Percentiles rank a stretch among this genome's conserved stretches.
Evolutionary conservation across 2,113 vertebrate genomes (phyloP).

Genomic region (Motacilla alba): DNA sequence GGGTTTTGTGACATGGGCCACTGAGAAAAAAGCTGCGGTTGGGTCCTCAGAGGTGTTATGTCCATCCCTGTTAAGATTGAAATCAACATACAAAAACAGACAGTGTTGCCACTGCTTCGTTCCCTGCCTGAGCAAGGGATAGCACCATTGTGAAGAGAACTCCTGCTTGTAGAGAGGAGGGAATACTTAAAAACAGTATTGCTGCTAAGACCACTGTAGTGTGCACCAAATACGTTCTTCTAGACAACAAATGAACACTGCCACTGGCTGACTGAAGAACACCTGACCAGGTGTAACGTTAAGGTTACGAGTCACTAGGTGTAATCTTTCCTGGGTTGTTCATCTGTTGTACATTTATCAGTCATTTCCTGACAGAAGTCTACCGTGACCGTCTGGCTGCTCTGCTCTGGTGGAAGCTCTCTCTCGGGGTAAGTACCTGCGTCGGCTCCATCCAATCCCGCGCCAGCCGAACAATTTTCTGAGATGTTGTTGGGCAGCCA

Average conservation of each 20-base stretch:
- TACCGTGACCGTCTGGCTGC: conserved; percentile 93
- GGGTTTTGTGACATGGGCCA: conserved; percentile 95
- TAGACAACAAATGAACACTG: conserved; percentile 81
- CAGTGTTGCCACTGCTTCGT: conserved; percentile 80
- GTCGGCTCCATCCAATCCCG: conserved; percentile 74
- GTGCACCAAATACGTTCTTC: conserved; percentile 82
- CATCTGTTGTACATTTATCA: conserved; percentile 98
- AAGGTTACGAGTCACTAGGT: conserved; percentile 76
- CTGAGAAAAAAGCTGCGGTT: conserved; percentile 87
- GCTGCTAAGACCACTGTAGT: conserved; percentile 87
- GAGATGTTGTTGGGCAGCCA: conserved; percentile 73
- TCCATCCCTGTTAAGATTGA: conserved; percentile 88
- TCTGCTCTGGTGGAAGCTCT: conserved; percentile 80
- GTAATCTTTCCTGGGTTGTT: conserved; percentile 95
- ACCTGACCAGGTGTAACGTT: conserved; percentile 72
- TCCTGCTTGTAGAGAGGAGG: conserved; percentile 78
- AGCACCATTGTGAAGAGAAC: conserved; percentile 85
- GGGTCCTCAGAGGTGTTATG: conserved; percentile 92
- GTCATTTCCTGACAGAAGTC: conserved; percentile 99
- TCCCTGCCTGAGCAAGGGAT: conserved; percentile 82
- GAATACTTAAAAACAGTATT: conserved; percentile 83
- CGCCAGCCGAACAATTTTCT: conserved; percentile 72
- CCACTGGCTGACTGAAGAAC: conserved; percentile 84
- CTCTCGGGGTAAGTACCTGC: conserved; percentile 79
- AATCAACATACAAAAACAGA: conserved; percentile 83